A percentile compares a stretch with the other conserved stretches of the same genome.
Evolutionary conservation across 30 jellyfish, hydroid and myxozoan species (phyloP).

Genomic region (Chironex yamaguchii): DNA sequence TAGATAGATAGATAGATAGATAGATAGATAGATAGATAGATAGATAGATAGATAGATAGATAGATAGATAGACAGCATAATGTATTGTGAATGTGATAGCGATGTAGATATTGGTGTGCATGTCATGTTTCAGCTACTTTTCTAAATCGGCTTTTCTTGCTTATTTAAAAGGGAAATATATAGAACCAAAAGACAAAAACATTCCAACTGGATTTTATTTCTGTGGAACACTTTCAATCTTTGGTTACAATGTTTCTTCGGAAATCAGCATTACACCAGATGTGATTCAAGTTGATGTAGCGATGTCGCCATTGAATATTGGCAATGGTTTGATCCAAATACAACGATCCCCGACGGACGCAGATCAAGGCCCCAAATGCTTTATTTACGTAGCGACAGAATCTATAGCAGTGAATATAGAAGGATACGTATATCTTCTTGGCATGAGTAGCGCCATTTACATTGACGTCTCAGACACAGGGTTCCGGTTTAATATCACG

Average conservation of each 20-base stretch:
- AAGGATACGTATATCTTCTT: constrained; percentile 68
- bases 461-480: constrained; percentile 73
- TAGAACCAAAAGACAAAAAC: constrained; percentile 61
- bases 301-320: constrained; percentile 74
- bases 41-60: too few species aligned
- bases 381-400: constrained; percentile 16
- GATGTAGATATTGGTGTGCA: background rate
- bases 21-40: too few species aligned
- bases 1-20: too few species aligned
- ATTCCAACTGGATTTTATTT: constrained; percentile 68
- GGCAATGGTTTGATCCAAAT: constrained; percentile 61
- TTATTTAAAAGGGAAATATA: constrained; percentile 23
- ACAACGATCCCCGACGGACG: constrained; percentile 36
- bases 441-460: constrained; percentile 45
- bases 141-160: background rate
- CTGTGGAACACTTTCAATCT: constrained; percentile 65
- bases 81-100: background rate
- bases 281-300: constrained; percentile 46
- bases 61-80: too few species aligned
- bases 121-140: too few species aligned
- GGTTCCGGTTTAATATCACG: constrained; percentile 35
- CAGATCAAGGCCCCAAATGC: constrained; percentile 63
- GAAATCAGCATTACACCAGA: constrained; percentile 11
- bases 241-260: constrained; percentile 56
- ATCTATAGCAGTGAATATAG: constrained; percentile 60